These are phyloP conservation scores for Cepaea hortensis DNA, from an alignment of 2,888 invertebrate genomes.

Conservation along the genomic window DNA sequence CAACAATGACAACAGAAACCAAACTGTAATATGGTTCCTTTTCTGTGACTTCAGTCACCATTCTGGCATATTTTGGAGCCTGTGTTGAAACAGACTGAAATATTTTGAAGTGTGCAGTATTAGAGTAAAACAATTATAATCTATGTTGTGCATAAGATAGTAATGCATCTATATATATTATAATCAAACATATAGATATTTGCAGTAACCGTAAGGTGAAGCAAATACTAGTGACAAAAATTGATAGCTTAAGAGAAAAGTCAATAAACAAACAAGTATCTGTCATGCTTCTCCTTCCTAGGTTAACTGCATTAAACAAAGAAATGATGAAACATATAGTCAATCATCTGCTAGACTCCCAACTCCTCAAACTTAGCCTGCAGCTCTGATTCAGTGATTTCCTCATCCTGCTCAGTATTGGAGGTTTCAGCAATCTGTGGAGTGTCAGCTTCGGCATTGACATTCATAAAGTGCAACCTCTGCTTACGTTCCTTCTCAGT, in stretches of 20 bases:
- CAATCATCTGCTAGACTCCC: not conserved
- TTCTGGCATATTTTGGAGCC: too few relatives aligned
- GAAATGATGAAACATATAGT: not conserved
- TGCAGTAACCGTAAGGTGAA: constrained; percentile 8
- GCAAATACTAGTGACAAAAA: not conserved
- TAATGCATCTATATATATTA: too few relatives aligned
- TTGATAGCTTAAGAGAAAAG: not conserved
- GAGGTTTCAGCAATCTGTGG: not conserved
- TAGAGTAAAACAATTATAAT: too few relatives aligned
- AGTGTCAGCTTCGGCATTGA: not conserved
- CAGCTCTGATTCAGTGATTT: not conserved
- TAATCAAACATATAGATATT: too few relatives aligned
- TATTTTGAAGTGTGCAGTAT: too few relatives aligned
- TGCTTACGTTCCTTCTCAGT: constrained; percentile 48
- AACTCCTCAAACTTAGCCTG: not conserved
- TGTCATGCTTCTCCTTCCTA: not conserved
- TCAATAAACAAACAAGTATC: constrained; percentile 3
- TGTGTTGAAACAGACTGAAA: too few relatives aligned
- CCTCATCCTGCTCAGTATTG: constrained; percentile 16
- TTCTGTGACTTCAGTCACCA: too few relatives aligned
- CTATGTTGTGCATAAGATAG: too few relatives aligned
- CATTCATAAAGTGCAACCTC: constrained; percentile 29
- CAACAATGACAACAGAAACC: too few relatives aligned
- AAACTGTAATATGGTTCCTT: too few relatives aligned
- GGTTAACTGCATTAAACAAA: not conserved